phyloP scores from a whole-genome alignment of 1,140 invertebrate genomes.

The Helicoverpa armigera region DNA sequence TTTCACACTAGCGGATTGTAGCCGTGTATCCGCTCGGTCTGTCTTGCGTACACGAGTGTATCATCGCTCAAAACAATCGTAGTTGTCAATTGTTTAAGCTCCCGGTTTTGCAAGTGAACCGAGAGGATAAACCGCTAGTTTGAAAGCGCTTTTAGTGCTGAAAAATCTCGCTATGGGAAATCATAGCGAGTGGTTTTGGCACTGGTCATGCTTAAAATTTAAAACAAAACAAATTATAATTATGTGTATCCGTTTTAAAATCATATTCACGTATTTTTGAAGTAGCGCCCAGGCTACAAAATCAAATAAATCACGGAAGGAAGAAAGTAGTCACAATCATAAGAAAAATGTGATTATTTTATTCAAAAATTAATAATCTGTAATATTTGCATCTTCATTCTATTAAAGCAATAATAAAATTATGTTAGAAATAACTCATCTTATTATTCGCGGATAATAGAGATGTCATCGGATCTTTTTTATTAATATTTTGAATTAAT shows the following conservation, averaged over 20 bases:
- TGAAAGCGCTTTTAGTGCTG: not conserved
- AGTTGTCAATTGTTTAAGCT: too few relatives aligned
- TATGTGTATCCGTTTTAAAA: too few relatives aligned
- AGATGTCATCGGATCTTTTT: conserved; percentile 1
- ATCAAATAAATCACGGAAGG: not conserved
- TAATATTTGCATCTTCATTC: not conserved
- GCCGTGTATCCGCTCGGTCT: too few relatives aligned
- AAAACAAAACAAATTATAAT: too few relatives aligned
- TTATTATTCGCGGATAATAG: not conserved
- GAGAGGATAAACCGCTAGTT: too few relatives aligned
- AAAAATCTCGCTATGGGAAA: not conserved
- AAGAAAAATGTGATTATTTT: not conserved
- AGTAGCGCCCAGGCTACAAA: too few relatives aligned
- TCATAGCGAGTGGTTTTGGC: not conserved
- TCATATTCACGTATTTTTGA: too few relatives aligned
- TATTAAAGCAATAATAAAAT: conserved; percentile 8
- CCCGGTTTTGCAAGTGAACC: too few relatives aligned
- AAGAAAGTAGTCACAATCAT: not conserved
- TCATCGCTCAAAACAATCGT: too few relatives aligned
- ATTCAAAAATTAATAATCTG: not conserved
- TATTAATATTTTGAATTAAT: not conserved
- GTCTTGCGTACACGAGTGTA: too few relatives aligned
- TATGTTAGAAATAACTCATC: not conserved
- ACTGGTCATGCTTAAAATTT: not conserved
- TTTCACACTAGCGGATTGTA: too few relatives aligned